phyloP scores from a whole-genome alignment of 2,888 invertebrate genomes.

The Microdon myrmicae region DNA sequence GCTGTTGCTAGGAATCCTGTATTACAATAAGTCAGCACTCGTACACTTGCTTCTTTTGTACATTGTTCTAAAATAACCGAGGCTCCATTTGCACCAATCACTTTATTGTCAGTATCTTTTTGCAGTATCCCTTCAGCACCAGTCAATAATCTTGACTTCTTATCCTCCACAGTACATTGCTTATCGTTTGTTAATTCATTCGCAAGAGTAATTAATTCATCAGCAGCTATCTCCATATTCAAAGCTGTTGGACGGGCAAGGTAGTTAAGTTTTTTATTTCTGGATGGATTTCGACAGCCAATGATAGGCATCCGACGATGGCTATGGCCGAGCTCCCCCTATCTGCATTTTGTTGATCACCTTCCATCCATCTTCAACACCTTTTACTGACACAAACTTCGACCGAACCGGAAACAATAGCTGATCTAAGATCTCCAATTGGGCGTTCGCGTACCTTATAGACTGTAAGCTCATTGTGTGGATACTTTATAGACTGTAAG shows the following conservation, averaged over 20 bases:
- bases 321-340: constrained; percentile 97
- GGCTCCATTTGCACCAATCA: constrained; percentile 87
- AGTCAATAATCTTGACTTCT: constrained; percentile 81
- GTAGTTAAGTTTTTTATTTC: constrained; percentile 83
- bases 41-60: constrained; percentile 72
- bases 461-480: constrained; percentile 82
- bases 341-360: constrained; percentile 98
- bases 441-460: constrained; percentile 82
- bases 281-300: constrained; percentile 85
- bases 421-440: constrained; percentile 89
- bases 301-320: constrained; percentile 92
- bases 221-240: constrained; percentile 90
- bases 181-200: constrained; percentile 77
- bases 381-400: constrained; percentile 80
- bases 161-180: constrained; percentile 71
- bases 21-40: constrained; percentile 95
- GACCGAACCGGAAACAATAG: constrained; percentile 83
- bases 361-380: constrained; percentile 92
- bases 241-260: constrained; percentile 97
- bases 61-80: constrained; percentile 75
- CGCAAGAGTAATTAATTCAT: constrained; percentile 77
- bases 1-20: constrained; percentile 98
- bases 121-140: constrained; percentile 84
- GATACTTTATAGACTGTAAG: too few species aligned
- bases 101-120: constrained; percentile 87